Conservation (phyloP, 2,888 invertebrate genomes). For the Lithophane semibrunnea region DNA sequence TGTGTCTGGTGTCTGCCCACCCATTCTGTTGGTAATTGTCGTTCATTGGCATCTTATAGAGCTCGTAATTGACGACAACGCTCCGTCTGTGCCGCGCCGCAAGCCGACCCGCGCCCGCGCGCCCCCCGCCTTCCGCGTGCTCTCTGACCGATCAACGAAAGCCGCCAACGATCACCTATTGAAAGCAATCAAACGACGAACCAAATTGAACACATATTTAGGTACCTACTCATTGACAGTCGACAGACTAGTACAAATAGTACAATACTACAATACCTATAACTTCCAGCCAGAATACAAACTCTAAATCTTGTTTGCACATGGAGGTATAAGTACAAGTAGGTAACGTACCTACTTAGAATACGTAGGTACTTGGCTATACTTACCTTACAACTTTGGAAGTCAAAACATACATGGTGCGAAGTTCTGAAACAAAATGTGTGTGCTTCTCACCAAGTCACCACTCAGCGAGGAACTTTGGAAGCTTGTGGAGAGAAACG, state of each 20-base stretch:
- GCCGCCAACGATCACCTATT: constrained; percentile 61
- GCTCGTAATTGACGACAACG: constrained; percentile 71
- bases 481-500: too few relatives aligned
- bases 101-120: neutral
- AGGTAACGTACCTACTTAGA: neutral
- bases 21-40: constrained; percentile 69
- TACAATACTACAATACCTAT: neutral
- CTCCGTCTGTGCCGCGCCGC: constrained; percentile 39
- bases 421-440: too few relatives aligned
- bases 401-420: too few relatives aligned
- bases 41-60: constrained; percentile 74
- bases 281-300: neutral
- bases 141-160: constrained; percentile 55
- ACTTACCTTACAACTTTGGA: too few relatives aligned
- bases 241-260: neutral
- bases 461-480: too few relatives aligned
- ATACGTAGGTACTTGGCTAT: too few relatives aligned
- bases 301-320: neutral
- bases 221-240: neutral
- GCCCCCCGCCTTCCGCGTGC: constrained; percentile 35
- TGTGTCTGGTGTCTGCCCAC: constrained; percentile 32
- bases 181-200: constrained; percentile 66
- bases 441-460: too few relatives aligned
- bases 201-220: constrained; percentile 45
- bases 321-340: neutral